A percentile compares a stretch with the other conserved stretches of the same genome.
Conservation (phyloP, 1,140 invertebrate species). For the Ostrea edulis region DNA sequence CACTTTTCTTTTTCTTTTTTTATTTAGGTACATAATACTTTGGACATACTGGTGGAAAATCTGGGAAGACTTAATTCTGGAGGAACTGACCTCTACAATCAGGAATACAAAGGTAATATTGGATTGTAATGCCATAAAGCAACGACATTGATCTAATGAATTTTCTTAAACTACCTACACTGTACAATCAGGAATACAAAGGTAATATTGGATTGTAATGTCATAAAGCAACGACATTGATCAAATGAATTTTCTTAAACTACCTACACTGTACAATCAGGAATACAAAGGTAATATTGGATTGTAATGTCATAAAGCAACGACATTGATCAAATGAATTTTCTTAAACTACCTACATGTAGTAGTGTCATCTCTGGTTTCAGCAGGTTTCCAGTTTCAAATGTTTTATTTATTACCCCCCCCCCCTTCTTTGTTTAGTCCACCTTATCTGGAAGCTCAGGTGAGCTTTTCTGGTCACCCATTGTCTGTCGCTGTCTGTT, state of each 20-base stretch:
- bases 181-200: slow-evolving; percentile 79
- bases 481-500: too few relatives aligned
- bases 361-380: too few relatives aligned
- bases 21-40: slow-evolving; percentile 53
- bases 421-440: background rate
- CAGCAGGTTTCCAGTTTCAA: background rate
- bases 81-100: slow-evolving; percentile 73
- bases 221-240: background rate
- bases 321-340: background rate
- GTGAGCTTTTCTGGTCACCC: too few relatives aligned
- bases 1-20: background rate
- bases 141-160: background rate
- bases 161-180: background rate
- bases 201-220: slow-evolving; percentile 68
- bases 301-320: background rate
- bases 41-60: slow-evolving; percentile 84
- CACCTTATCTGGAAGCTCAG: background rate
- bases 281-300: slow-evolving; percentile 80
- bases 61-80: slow-evolving; percentile 82
- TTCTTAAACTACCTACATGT: too few relatives aligned
- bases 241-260: too few relatives aligned
- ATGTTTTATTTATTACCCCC: background rate
- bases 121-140: background rate
- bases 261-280: slow-evolving; percentile 66
- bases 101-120: slow-evolving; percentile 80